A percentile compares a stretch with the other conserved stretches of the same genome.
These are phyloP conservation scores for Dendrocincla fuliginosa DNA, from an alignment of 2,797 vertebrate genomes.

Conservation along the genomic window DNA sequence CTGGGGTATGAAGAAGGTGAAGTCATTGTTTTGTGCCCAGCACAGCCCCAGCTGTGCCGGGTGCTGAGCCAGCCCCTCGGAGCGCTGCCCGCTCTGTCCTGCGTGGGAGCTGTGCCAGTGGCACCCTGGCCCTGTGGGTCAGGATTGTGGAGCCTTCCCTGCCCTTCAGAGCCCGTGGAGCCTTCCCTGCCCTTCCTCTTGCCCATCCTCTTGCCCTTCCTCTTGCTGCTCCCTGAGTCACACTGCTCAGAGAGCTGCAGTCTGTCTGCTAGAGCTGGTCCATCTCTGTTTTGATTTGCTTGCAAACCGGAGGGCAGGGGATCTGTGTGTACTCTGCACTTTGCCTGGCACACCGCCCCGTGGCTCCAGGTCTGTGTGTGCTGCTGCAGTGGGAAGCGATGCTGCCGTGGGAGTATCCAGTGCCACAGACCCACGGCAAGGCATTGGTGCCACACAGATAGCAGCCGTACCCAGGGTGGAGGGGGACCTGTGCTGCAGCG, in stretches of 20 bases:
- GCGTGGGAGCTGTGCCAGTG: not conserved
- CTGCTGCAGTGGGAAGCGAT: rapidly evolving
- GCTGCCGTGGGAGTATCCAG: rapidly evolving
- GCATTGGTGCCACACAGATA: rapidly evolving
- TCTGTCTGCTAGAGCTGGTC: not conserved
- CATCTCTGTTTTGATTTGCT: not conserved
- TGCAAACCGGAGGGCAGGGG: not conserved
- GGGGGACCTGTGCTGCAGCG: not conserved
- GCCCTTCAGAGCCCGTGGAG: not conserved
- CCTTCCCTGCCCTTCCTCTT: not conserved
- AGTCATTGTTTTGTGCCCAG: conserved; percentile 9
- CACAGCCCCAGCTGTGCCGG: not conserved
- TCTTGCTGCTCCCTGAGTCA: not conserved
- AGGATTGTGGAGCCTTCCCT: not conserved
- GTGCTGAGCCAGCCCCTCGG: not conserved
- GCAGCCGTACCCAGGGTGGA: not conserved
- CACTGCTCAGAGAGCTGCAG: not conserved
- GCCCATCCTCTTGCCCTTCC: not conserved
- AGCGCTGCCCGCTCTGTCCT: rapidly evolving
- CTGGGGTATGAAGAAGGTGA: not conserved
- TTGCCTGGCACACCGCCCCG: not conserved
- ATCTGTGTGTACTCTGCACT: not conserved
- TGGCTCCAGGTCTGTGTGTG: rapidly evolving
- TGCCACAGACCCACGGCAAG: not conserved
- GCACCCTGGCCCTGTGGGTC: rapidly evolving